phyloP scores from a whole-genome alignment of 2,113 vertebrate species.

The Plectropomus leopardus region DNA sequence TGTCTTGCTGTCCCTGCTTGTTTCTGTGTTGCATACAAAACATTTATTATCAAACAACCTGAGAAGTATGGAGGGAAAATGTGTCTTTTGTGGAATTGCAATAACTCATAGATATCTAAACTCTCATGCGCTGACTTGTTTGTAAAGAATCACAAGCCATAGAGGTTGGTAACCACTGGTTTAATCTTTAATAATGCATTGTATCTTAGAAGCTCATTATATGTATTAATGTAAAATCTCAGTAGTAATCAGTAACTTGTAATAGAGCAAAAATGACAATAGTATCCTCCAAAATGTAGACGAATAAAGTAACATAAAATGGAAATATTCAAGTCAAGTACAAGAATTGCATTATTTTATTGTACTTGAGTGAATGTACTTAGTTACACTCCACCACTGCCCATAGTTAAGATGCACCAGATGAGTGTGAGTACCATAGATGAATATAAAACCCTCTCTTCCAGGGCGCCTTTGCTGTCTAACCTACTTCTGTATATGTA shows the following conservation, averaged over 20 bases:
- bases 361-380: not conserved
- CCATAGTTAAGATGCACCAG: slow-evolving; percentile 1
- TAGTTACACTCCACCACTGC: not conserved
- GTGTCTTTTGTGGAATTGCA: not conserved
- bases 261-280: not conserved
- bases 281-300: not conserved
- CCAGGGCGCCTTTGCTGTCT: slow-evolving; percentile 28
- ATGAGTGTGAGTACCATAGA: slow-evolving; percentile 1
- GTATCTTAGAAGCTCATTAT: not conserved
- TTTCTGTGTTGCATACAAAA: too few relatives aligned
- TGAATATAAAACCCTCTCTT: not conserved
- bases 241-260: not conserved
- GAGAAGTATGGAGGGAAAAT: not conserved
- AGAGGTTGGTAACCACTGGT: not conserved
- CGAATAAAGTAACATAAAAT: not conserved
- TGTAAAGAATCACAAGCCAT: not conserved
- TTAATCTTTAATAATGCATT: not conserved
- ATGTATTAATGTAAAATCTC: not conserved
- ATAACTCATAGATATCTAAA: not conserved
- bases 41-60: not conserved
- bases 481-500: slow-evolving; percentile 45
- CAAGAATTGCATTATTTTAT: not conserved
- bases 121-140: not conserved
- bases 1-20: too few relatives aligned
- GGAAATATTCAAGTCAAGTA: not conserved